Conservation (phyloP, 2,113 vertebrate species). For the Ascaphus truei region DNA sequence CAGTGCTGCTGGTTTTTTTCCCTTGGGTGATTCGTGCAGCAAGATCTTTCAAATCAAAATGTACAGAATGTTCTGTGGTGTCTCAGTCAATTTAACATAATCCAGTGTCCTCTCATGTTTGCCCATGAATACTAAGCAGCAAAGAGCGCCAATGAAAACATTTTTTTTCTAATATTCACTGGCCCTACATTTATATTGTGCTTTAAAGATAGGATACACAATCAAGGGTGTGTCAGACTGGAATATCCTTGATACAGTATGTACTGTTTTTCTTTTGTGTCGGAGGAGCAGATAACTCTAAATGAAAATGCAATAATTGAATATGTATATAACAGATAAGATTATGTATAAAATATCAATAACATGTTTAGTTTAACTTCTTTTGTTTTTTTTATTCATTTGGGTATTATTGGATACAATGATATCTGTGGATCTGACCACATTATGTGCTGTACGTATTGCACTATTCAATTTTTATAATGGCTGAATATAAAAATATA, state of each 20-base stretch:
- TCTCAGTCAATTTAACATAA: constrained; percentile 44
- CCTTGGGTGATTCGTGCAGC: constrained; percentile 40
- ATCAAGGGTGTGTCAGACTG: constrained; percentile 45
- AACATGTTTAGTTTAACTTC: too few species aligned
- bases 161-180: constrained; percentile 59
- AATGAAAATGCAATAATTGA: too few species aligned
- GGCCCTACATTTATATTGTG: constrained; percentile 43
- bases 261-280: neutral
- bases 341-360: too few species aligned
- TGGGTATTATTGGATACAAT: too few species aligned
- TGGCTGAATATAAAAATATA: too few species aligned
- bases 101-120: constrained; percentile 44
- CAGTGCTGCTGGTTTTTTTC: constrained; percentile 42
- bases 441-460: too few species aligned
- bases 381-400: too few species aligned
- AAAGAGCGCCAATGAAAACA: constrained; percentile 63
- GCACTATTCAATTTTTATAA: too few species aligned
- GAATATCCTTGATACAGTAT: constrained; percentile 43
- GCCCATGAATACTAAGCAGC: constrained; percentile 40
- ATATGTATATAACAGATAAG: too few species aligned
- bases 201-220: constrained; percentile 45
- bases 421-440: too few species aligned
- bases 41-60: constrained; percentile 34
- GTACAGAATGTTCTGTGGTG: constrained; percentile 57
- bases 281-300: too few species aligned